Conservation (phyloP, 2,113 vertebrate species). For the Tautogolabrus adspersus region DNA sequence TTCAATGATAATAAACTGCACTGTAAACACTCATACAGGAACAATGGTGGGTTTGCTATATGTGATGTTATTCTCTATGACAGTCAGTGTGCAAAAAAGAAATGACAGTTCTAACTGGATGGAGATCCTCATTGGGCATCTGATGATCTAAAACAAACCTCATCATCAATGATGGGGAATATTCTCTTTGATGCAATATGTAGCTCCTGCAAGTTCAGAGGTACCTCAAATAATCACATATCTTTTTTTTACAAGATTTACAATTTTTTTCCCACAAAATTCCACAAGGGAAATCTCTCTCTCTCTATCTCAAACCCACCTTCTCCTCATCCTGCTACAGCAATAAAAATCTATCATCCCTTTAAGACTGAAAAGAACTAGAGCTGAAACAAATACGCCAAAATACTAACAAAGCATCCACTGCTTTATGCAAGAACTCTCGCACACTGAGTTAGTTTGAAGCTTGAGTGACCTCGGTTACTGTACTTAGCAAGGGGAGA, state of each 20-base stretch:
- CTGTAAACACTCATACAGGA: conserved; percentile 35
- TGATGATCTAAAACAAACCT: conserved; percentile 62
- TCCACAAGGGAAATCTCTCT: background rate
- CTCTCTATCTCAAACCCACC: conserved; percentile 1
- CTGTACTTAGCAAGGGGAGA: conserved; percentile 56
- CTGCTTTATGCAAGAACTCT: conserved; percentile 57
- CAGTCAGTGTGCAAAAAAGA: conserved; percentile 7
- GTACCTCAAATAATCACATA: conserved; percentile 17
- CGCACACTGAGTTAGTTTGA: conserved; percentile 71
- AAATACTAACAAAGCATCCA: conserved; percentile 33
- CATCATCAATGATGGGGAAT: conserved; percentile 57
- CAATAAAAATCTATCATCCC: conserved; percentile 33
- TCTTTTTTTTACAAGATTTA: background rate
- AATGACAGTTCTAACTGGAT: conserved; percentile 65
- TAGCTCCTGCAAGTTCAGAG: conserved; percentile 38
- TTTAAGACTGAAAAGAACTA: conserved; percentile 31
- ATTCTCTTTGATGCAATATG: conserved; percentile 57
- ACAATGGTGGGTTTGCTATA: conserved; percentile 12
- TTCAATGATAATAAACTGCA: conserved; percentile 41
- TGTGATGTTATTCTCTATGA: conserved; percentile 5
- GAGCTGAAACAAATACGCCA: conserved; percentile 40
- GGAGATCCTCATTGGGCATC: conserved; percentile 70
- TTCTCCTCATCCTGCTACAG: conserved; percentile 14
- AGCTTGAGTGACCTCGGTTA: conserved; percentile 74
- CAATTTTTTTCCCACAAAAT: no score